Percentiles rank a stretch among this genome's conserved stretches.
Evolutionary conservation across 2,113 vertebrate species (phyloP).

Genomic region (Panurus biarmicus): DNA sequence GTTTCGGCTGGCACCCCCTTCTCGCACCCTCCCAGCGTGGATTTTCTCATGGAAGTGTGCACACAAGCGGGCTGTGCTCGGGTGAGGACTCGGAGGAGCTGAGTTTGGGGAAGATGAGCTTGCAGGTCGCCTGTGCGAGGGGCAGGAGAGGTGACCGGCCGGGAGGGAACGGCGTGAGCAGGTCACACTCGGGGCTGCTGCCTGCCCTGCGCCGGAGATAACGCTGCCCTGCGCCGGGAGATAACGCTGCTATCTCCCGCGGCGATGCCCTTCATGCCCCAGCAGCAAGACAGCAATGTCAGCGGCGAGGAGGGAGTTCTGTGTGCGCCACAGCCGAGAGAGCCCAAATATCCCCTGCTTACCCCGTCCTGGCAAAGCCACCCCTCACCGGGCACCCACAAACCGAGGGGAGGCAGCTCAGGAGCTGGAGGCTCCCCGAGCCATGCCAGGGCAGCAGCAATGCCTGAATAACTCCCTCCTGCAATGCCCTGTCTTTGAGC

Average conservation of each 20-base stretch:
- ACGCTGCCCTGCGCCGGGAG: not conserved
- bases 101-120: not conserved
- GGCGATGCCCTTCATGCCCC: slow-evolving; percentile 45
- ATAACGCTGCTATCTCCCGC: not conserved
- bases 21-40: not conserved
- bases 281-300: not conserved
- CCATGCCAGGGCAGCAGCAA: fast-evolving
- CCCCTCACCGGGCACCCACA: not conserved
- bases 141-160: not conserved
- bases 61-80: fast-evolving
- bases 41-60: not conserved
- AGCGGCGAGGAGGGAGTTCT: not conserved
- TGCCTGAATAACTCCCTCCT: not conserved
- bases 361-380: fast-evolving
- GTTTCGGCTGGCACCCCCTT: not conserved
- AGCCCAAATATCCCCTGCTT: not conserved
- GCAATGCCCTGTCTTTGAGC: fast-evolving
- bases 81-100: not conserved
- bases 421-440: not conserved
- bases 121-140: fast-evolving
- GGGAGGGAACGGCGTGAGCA: fast-evolving
- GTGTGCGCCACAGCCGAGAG: not conserved
- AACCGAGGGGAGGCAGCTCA: not conserved
- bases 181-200: not conserved
- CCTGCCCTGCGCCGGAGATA: not conserved